Percentiles rank a stretch among this genome's conserved stretches.
phyloP scores from a whole-genome alignment of 2,113 vertebrate genomes.

The Dendropsophus ebraccatus region DNA sequence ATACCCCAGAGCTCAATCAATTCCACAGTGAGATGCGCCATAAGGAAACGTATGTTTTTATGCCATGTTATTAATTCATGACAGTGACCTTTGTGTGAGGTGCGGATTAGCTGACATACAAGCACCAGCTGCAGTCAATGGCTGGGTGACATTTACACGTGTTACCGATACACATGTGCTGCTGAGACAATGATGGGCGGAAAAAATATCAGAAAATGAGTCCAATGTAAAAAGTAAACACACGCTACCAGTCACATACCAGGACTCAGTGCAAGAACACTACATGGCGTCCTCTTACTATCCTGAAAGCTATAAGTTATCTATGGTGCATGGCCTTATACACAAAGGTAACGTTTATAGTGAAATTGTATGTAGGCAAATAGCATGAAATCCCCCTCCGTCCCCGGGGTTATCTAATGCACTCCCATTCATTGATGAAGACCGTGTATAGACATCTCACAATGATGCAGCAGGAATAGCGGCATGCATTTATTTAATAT shows the following conservation, averaged over 20 bases:
- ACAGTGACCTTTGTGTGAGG: slow-evolving; percentile 42
- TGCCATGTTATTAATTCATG: slow-evolving; percentile 44
- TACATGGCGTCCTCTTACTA: not conserved
- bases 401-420: not conserved
- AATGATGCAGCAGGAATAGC: not conserved
- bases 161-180: slow-evolving; percentile 43
- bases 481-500: slow-evolving; percentile 7
- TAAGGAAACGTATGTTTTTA: slow-evolving; percentile 20
- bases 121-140: slow-evolving; percentile 45
- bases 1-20: not conserved
- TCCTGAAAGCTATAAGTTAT: too few species aligned
- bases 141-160: slow-evolving; percentile 45
- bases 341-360: not conserved
- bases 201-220: not conserved
- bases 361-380: not conserved
- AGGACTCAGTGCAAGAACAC: not conserved
- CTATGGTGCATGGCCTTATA: too few species aligned
- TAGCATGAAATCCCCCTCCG: too few species aligned
- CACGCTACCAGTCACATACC: not conserved
- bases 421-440: not conserved
- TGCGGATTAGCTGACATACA: slow-evolving; percentile 53
- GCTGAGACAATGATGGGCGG: not conserved
- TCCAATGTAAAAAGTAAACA: not conserved
- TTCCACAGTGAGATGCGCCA: not conserved
- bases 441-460: not conserved